Conservation (phyloP, 2,797 vertebrate genomes). For the Alectoris magna region DNA sequence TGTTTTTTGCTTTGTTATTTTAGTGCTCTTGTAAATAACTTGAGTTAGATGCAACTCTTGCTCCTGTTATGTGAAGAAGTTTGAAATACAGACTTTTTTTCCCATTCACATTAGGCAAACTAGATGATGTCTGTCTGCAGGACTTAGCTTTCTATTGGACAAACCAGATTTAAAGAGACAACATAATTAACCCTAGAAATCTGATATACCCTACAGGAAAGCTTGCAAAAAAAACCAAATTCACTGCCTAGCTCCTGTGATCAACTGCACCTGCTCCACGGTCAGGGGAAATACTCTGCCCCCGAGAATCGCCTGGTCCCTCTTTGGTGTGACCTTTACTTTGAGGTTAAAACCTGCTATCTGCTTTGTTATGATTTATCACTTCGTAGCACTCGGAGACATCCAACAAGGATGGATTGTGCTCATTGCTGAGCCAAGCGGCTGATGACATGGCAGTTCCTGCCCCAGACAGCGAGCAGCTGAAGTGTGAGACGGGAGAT, state of each 20-base stretch:
- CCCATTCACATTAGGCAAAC: background rate
- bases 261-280: background rate
- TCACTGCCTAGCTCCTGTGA: background rate
- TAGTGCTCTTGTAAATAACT: background rate
- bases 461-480: background rate
- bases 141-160: background rate
- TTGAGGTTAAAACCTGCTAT: background rate
- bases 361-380: background rate
- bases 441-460: background rate
- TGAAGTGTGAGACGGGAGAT: conserved; percentile 8
- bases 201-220: background rate
- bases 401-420: background rate
- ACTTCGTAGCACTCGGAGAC: background rate
- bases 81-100: background rate
- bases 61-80: background rate
- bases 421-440: background rate
- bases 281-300: background rate
- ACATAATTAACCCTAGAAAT: background rate
- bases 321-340: background rate
- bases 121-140: background rate
- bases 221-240: background rate
- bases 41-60: background rate
- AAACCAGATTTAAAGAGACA: background rate
- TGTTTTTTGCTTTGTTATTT: background rate
- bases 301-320: background rate